Conservation (phyloP, 1,140 invertebrate species). For the Plectrocnemia conspersa region DNA sequence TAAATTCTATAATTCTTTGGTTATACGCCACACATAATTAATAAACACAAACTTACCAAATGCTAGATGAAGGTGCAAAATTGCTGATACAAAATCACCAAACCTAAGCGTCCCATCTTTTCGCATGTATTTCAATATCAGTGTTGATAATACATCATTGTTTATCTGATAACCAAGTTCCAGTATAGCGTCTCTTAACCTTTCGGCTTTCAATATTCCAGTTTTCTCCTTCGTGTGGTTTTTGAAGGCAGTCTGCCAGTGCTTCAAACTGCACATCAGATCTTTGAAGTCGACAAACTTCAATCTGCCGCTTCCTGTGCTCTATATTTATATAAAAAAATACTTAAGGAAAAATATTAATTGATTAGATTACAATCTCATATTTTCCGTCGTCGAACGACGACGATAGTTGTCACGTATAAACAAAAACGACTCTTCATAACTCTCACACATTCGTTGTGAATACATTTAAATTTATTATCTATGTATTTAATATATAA, state of each 20-base stretch:
- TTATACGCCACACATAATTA: not conserved
- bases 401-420: too few species aligned
- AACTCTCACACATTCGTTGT: too few species aligned
- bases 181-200: conserved; percentile 73
- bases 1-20: conserved; percentile 2
- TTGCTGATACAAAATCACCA: conserved; percentile 86
- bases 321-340: conserved; percentile 49
- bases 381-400: not conserved
- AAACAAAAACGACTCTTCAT: not conserved
- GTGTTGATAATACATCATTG: conserved; percentile 73
- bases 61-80: conserved; percentile 81
- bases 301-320: conserved; percentile 72
- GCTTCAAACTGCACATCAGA: conserved; percentile 85
- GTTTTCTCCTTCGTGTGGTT: conserved; percentile 88
- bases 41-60: conserved; percentile 64
- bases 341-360: conserved; percentile 43
- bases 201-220: conserved; percentile 82
- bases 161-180: conserved; percentile 86
- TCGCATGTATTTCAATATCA: conserved; percentile 84
- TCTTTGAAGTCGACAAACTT: conserved; percentile 87
- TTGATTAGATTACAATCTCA: not conserved
- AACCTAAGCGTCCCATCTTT: conserved; percentile 91
- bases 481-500: too few species aligned
- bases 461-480: too few species aligned
- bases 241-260: conserved; percentile 88